Conservation (phyloP, 2,888 invertebrate species). For the Caenorhabditis becei region DNA sequence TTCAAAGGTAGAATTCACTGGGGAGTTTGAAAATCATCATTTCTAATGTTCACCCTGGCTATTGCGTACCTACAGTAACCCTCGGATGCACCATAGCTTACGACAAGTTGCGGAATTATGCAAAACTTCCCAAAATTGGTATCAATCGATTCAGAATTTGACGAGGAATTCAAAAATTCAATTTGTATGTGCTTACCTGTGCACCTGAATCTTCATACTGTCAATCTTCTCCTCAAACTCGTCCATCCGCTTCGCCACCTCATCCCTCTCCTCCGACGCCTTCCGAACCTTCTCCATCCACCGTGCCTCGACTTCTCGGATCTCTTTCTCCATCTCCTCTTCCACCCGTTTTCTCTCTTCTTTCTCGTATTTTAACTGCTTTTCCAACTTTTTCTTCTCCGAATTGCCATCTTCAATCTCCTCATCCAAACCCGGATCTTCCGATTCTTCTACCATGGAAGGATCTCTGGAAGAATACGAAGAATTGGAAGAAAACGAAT, state of each 20-base stretch:
- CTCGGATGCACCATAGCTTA: background rate
- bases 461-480: background rate
- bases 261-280: constrained; percentile 63
- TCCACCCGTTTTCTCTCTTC: constrained; percentile 44
- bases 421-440: constrained; percentile 26
- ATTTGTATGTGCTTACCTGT: constrained; percentile 40
- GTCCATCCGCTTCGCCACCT: constrained; percentile 54
- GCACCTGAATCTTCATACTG: constrained; percentile 64
- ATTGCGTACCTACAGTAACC: background rate
- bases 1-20: no score
- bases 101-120: background rate
- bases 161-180: background rate
- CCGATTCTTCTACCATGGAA: background rate
- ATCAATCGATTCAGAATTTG: no score
- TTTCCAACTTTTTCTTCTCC: constrained; percentile 54
- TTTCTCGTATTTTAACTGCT: constrained; percentile 56
- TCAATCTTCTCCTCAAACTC: constrained; percentile 72
- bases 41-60: no score
- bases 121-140: background rate
- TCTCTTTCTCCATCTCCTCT: constrained; percentile 69
- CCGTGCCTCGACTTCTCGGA: constrained; percentile 62
- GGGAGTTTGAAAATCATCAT: no score
- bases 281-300: constrained; percentile 71
- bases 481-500: constrained; percentile 23
- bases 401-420: no score